These are phyloP conservation scores for Sinocyclocheilus rhinocerous DNA, from an alignment of 2,113 vertebrate genomes.

Conservation along the genomic window DNA sequence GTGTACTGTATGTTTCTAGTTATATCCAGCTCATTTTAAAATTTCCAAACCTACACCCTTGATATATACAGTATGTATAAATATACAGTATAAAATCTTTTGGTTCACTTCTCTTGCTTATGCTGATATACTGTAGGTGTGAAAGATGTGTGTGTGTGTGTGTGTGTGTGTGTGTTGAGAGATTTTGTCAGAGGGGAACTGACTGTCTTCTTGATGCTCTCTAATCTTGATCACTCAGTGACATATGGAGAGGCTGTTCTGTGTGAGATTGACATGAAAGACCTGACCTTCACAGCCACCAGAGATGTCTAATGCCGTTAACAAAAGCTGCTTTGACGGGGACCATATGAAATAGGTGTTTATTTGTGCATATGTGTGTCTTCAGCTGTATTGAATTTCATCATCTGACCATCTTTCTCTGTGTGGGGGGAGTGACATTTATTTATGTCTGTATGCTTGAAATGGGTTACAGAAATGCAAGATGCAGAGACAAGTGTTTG, in stretches of 20 bases:
- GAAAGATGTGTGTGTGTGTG: constrained; percentile 12
- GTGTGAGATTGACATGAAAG: constrained; percentile 34
- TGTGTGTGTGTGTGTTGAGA: background rate
- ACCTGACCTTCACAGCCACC: constrained; percentile 55
- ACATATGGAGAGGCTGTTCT: constrained; percentile 39
- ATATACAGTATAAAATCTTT: background rate
- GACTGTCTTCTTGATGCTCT: constrained; percentile 26
- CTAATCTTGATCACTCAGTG: constrained; percentile 42
- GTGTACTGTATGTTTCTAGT: background rate
- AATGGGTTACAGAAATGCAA: background rate
- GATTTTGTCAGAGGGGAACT: constrained; percentile 6
- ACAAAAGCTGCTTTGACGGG: constrained; percentile 25
- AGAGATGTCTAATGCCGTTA: background rate
- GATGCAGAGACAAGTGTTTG: background rate
- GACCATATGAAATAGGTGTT: constrained; percentile 18
- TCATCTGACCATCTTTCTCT: background rate
- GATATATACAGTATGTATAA: background rate
- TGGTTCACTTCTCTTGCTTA: background rate
- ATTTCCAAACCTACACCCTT: background rate
- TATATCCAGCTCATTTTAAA: background rate
- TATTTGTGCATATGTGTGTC: constrained; percentile 11
- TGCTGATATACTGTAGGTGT: background rate
- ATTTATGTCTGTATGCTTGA: background rate
- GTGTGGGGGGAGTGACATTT: background rate
- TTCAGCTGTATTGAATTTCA: constrained; percentile 2